Conservation (phyloP, 92 coral and sea anemone species). For the Paramuricea clavata region DNA sequence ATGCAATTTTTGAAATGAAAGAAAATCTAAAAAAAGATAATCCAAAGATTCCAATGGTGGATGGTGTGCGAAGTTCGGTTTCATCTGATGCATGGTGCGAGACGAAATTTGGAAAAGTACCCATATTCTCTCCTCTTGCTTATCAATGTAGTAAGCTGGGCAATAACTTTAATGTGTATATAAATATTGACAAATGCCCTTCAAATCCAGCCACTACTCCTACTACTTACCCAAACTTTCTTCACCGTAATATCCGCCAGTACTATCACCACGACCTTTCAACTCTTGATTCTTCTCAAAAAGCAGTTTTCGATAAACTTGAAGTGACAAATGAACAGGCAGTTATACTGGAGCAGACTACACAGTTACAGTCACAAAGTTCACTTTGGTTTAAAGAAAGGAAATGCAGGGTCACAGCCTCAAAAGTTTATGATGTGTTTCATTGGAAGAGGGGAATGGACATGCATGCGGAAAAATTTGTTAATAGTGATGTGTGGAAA, state of each 20-base stretch:
- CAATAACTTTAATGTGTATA: conserved; percentile 68
- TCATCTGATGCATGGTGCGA: conserved; percentile 62
- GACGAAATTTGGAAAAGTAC: conserved; percentile 72
- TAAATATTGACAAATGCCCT: conserved; percentile 53
- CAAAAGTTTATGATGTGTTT: conserved; percentile 62
- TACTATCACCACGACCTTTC: conserved; percentile 45
- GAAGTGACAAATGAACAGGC: conserved; percentile 59
- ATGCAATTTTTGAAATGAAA: conserved; percentile 47
- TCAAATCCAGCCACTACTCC: conserved; percentile 25
- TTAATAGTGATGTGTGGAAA: conserved; percentile 31
- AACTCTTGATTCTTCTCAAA: conserved; percentile 53
- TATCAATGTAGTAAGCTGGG: conserved; percentile 69
- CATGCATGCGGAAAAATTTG: conserved; percentile 73
- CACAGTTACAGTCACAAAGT: conserved; percentile 58
- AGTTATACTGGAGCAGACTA: conserved; percentile 55
- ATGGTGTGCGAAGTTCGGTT: conserved; percentile 44
- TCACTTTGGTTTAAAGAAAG: conserved; percentile 54
- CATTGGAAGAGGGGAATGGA: conserved; percentile 71
- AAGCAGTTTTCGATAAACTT: conserved; percentile 36
- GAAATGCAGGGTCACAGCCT: conserved; percentile 64
- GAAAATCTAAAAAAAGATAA: conserved; percentile 29
- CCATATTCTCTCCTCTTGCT: conserved; percentile 65
- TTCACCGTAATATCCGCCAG: conserved; percentile 61
- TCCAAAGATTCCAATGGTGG: conserved; percentile 21
- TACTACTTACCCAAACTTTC: conserved; percentile 65